These are phyloP conservation scores for Pseudomugil tenellus DNA, from an alignment of 2,797 vertebrate species.

Conservation along the genomic window DNA sequence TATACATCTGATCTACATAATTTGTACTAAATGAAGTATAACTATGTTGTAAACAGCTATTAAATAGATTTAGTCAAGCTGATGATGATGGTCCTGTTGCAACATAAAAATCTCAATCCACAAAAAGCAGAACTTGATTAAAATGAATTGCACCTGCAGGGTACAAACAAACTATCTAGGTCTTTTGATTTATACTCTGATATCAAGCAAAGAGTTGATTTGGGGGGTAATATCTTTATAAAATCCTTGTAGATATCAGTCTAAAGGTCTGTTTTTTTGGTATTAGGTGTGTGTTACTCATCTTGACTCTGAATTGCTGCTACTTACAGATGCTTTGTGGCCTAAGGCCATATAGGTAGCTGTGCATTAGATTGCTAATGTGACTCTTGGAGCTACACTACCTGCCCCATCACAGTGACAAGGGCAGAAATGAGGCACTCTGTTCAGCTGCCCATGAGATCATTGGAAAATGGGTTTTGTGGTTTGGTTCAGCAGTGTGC, in stretches of 20 bases:
- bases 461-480: slow-evolving; percentile 64
- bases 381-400: slow-evolving; percentile 65
- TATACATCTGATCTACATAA: slow-evolving; percentile 55
- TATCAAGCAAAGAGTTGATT: slow-evolving; percentile 34
- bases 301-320: slow-evolving; percentile 15
- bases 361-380: slow-evolving; percentile 73
- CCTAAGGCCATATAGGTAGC: slow-evolving; percentile 58
- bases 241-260: slow-evolving; percentile 8
- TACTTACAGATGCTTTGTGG: slow-evolving; percentile 40
- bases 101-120: slow-evolving; percentile 60
- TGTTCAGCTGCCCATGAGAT: slow-evolving; percentile 58
- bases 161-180: slow-evolving; percentile 21
- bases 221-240: neutral
- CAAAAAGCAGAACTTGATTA: slow-evolving; percentile 51
- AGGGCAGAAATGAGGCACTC: slow-evolving; percentile 57
- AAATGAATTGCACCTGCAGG: slow-evolving; percentile 49
- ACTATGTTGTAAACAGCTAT: slow-evolving; percentile 48
- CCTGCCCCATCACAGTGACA: slow-evolving; percentile 64
- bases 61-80: slow-evolving; percentile 54
- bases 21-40: slow-evolving; percentile 47
- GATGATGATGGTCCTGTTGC: slow-evolving; percentile 44
- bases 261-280: slow-evolving; percentile 7
- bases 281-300: neutral
- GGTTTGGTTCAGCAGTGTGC: slow-evolving; percentile 29
- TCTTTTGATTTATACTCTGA: slow-evolving; percentile 34